Base-by-base conservation (phyloP, 1,140 invertebrate genomes). In the Drosophila mojavensis region DNA sequence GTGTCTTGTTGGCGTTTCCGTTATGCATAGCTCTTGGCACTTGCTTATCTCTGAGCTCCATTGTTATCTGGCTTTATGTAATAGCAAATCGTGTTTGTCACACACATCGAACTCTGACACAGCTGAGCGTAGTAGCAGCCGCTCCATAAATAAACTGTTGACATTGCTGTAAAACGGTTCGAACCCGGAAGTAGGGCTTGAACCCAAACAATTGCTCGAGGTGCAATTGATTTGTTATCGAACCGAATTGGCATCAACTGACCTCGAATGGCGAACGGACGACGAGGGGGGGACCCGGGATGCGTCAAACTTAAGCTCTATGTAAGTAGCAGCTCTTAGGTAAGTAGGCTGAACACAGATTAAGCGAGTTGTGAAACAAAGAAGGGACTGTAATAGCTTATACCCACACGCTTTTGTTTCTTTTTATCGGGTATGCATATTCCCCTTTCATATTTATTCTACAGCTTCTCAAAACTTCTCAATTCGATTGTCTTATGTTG, bases 11-110 rank as follows among this genome's bases (percentile, higher is more conserved):
- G 36, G 41, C 45, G 15, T 47, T 24, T 26, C 36, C 36, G n/a
- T 41, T 58, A 58, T 54, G 13, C 50, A 24, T 33, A 15, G 15
- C 36, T 30, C 17, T 51, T 13, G 7, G 6, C 26, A 17, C 6
- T 45, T 15, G 41, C n/a, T 59, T 53, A 61, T 63, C 59, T 55
- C 55, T 55, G 10, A 7, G 39, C 51, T 45, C 45, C 45, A 30
- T 28, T 39, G 65, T 36, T 70, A 41, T 56, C 60, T 24, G n/a
- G 9, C 39, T 59, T 26, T 61, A 51, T 68, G 47, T 24, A 51
- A 41, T 17, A n/a, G 30, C n/a, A 33, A 30, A 51, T 41, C 15
- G 41, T 59, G 41, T 24, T 59, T 43, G 36, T 4, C 50, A 51
- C 20, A 51, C 20, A 24, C 50, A n/a, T n/a, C 30, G 26, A 51